phyloP scores from a whole-genome alignment of 2,888 invertebrate genomes.

The Pristionchus maxplancki region DNA sequence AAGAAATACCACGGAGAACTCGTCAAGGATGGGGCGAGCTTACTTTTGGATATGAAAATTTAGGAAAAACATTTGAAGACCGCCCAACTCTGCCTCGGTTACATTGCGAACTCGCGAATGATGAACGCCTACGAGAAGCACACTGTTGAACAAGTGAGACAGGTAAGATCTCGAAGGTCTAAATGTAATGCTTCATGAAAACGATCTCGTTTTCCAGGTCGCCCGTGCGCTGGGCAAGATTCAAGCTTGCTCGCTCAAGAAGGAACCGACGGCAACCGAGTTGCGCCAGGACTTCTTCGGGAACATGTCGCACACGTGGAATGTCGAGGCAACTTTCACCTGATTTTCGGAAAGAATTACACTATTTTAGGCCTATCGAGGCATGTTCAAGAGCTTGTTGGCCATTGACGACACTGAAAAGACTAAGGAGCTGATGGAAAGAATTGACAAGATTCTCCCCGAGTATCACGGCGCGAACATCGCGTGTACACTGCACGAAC shows the following conservation, averaged over 20 bases:
- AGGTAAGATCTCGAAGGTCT: background rate
- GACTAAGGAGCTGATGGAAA: background rate
- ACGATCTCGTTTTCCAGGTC: background rate
- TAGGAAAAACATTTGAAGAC: background rate
- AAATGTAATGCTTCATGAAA: background rate
- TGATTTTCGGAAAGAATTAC: background rate
- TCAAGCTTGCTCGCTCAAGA: constrained; percentile 4
- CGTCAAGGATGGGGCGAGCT: background rate
- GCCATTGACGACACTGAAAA: background rate
- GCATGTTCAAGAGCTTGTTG: background rate
- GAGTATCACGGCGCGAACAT: background rate
- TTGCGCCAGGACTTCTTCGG: background rate
- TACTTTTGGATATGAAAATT: background rate
- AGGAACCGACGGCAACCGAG: background rate
- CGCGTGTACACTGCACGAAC: background rate
- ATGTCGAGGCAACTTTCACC: background rate
- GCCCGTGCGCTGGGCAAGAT: constrained; percentile 4
- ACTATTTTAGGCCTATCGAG: background rate
- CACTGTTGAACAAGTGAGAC: background rate
- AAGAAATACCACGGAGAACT: background rate
- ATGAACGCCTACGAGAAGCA: constrained; percentile 18
- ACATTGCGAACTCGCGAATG: background rate
- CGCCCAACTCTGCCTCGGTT: background rate
- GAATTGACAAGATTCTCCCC: background rate
- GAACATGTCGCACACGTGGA: background rate